Conservation (phyloP, 2,113 vertebrate genomes). For the Pristiophorus japonicus region DNA sequence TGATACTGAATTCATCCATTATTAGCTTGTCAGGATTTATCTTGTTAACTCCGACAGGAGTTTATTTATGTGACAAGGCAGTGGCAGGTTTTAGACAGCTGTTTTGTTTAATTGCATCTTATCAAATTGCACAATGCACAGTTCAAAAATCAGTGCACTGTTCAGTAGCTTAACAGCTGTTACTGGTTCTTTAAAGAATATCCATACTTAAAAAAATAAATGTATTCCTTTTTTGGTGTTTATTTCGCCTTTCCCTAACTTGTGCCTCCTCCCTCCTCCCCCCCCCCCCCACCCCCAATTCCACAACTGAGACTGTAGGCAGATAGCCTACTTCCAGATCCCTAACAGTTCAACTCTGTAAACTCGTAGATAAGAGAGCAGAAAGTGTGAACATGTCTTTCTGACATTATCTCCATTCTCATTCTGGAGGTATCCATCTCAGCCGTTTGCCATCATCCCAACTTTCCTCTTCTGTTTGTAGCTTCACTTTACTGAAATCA, state of each 20-base stretch:
- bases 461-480: background rate
- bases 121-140: slow-evolving; percentile 38
- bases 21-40: slow-evolving; percentile 43
- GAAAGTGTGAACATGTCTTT: background rate
- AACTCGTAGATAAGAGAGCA: background rate
- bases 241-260: background rate
- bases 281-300: background rate
- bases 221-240: too few relatives aligned
- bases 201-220: too few relatives aligned
- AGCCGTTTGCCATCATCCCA: background rate
- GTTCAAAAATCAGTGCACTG: slow-evolving; percentile 21
- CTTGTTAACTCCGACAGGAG: slow-evolving; percentile 48
- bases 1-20: slow-evolving; percentile 35
- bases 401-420: background rate
- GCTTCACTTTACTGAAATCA: background rate
- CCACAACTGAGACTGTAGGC: background rate
- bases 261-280: background rate
- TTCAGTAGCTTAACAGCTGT: slow-evolving; percentile 19
- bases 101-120: slow-evolving; percentile 55
- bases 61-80: slow-evolving; percentile 49
- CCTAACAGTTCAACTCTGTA: background rate
- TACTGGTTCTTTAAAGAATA: background rate
- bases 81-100: slow-evolving; percentile 60
- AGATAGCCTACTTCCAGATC: background rate
- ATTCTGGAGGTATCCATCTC: background rate